Evolutionary conservation across 2,888 invertebrate genomes (phyloP), one percentile per base, ranked within the genome.

Genomic region (Tetanocera ferruginea): DNA sequence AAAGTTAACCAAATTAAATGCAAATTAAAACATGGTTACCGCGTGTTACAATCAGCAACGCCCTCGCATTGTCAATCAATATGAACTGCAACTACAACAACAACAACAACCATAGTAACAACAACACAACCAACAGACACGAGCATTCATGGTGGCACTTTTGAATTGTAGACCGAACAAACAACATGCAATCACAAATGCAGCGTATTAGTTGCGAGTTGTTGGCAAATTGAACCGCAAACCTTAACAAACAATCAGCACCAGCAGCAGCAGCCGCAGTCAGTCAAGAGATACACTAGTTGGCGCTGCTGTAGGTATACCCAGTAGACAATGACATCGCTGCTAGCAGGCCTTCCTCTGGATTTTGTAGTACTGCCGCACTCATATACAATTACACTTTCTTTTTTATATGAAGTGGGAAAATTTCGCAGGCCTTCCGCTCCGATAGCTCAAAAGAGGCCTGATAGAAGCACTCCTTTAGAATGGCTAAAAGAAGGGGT

Each of bases 21-120:
- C 79, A 82, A 83, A 83, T 83, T 66, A 74, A 80, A 81, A 81
- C 81, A 80, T 82, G 85, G 85, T 85, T 86, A 86, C 84, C 81
- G 86, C 86, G 86, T 87, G 86, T 86, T 52, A 75, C 82, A 87
- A 85, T 84, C 85, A 86, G 83, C 82, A 84, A 84, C 85, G 84
- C 85, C 86, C 84, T 86, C 87, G 82, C 83, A 76, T 51, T 66
- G 75, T 75, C 75, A 75, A 75, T 75, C 75, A 75, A 75, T 66
- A 23, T 19, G 52, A 25, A 62, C n/a, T 34, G 75, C 60, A 76
- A 70, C 78, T 76, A 49, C 60, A 1, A 67, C 55, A 55, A 23
- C n/a, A n/a, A 19, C 55, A n/a, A 19, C 55, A 1, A 67, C 55
- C n/a, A 23, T 6, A n/a, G 8, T 19, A n/a, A 19, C 55, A 76